Conservation (phyloP, 2,888 invertebrate species). For the Tanytarsus gracilentus region DNA sequence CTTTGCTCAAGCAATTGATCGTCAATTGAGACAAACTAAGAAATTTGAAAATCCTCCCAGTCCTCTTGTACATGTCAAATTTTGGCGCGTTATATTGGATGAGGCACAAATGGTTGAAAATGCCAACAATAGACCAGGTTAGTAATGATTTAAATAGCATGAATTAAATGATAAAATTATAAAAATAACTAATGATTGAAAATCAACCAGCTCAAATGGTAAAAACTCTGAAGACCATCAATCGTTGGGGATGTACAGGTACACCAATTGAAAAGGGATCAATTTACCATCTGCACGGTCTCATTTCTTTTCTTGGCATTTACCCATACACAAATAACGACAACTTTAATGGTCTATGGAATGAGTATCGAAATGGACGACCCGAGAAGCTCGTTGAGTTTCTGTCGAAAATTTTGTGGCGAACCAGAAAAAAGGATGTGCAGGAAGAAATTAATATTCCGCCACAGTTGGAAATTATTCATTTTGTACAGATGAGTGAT, state of each 20-base stretch:
- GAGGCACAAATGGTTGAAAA: slow-evolving; percentile 74
- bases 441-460: slow-evolving; percentile 58
- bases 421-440: slow-evolving; percentile 59
- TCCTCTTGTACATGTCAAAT: slow-evolving; percentile 58
- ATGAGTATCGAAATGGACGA: neutral
- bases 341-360: neutral
- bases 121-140: slow-evolving; percentile 40
- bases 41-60: slow-evolving; percentile 54
- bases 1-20: slow-evolving; percentile 45
- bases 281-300: slow-evolving; percentile 44
- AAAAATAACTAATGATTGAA: no score
- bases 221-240: slow-evolving; percentile 47
- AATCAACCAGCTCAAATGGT: no score
- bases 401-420: slow-evolving; percentile 54
- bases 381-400: slow-evolving; percentile 41
- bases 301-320: slow-evolving; percentile 42
- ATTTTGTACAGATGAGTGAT: slow-evolving; percentile 57
- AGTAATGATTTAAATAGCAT: no score
- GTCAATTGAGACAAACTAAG: slow-evolving; percentile 48
- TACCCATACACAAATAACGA: slow-evolving; percentile 34
- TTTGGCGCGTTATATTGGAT: slow-evolving; percentile 71
- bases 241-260: slow-evolving; percentile 68
- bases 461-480: slow-evolving; percentile 49
- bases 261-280: slow-evolving; percentile 55
- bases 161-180: no score